phyloP scores from a whole-genome alignment of 2,113 vertebrate species.

The Tinamus guttatus region DNA sequence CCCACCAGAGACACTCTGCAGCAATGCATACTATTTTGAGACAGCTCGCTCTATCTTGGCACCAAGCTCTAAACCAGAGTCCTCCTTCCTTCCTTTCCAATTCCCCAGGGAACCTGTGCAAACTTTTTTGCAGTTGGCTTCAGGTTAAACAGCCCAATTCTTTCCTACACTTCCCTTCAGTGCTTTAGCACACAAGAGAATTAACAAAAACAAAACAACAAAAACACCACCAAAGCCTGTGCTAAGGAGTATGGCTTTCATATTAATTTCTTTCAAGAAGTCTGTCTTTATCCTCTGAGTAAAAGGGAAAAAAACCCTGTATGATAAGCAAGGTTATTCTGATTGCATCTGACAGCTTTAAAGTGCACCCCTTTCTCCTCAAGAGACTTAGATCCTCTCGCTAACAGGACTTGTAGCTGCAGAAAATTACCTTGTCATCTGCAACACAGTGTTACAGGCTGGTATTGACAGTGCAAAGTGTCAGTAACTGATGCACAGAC shows the following conservation, averaged over 20 bases:
- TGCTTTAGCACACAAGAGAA: background rate
- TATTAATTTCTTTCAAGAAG: background rate
- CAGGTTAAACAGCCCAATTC: background rate
- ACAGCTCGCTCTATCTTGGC: background rate
- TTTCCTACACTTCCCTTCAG: background rate
- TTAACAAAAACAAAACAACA: background rate
- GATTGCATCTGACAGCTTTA: conserved; percentile 79
- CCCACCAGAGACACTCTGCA: rapidly evolving
- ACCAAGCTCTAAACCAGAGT: background rate
- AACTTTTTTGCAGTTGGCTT: background rate
- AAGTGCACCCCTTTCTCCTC: conserved; percentile 67
- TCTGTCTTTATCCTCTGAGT: background rate
- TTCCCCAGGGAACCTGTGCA: background rate
- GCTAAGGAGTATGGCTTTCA: background rate
- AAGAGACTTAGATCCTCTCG: conserved; percentile 53
- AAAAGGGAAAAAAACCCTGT: background rate
- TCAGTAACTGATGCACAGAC: conserved; percentile 68
- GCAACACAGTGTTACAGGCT: conserved; percentile 60
- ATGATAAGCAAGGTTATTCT: conserved; percentile 43
- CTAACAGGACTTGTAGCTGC: conserved; percentile 30
- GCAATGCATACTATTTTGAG: rapidly evolving
- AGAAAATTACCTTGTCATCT: conserved; percentile 55
- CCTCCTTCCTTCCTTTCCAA: background rate
- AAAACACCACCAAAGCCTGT: background rate
- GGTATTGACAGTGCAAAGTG: conserved; percentile 36